Base-by-base conservation (phyloP, 2,797 vertebrate genomes). In the Knipowitschia caucasica region DNA sequence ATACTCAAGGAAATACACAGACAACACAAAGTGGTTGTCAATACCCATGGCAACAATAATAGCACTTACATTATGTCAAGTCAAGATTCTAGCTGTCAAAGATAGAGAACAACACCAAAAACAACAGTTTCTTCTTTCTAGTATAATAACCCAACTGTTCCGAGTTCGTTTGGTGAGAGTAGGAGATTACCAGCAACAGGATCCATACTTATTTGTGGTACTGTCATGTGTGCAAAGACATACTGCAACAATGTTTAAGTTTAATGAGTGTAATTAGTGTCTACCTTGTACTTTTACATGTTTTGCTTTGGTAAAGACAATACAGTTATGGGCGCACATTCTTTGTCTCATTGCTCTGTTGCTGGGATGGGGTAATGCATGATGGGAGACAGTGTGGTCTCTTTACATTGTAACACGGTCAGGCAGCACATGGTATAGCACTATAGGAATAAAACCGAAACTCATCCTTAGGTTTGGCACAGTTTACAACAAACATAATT, bases 261-360 rank as follows among this genome's bases (percentile, higher is more conserved):
- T n/a, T 17, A 17, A 36, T n/a, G 34, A 8, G 10, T 34, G 31
- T 34, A 38, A 17, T 7, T n/a, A n/a, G n/a, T 38, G 35, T 38
- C 35, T 38, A 38, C 3, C 4, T 34, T 34, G 12, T 14, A 34
- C 31, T 36, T 2, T 36, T 8, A 38, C 9, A 7, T 18, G 8
- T 38, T 38, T 38, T 9, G 15, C 18, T 17, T 17, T 38, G 17
- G 7, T 18, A 9, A 20, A 18, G 7, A 8, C 4, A 25, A 45
- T 26, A 15, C 8, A 34, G 33, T 18, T 36, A 45, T 40, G 3
- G 54, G 26, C 49, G 34, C 7, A 56, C 24, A 62, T 56, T 49
- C 40, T 49, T 40, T 18, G 21, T 36, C 14, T 4, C 30, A 36
- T 27, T 51, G 30, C 20, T 2, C 21, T 29, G 60, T 60, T 70